Base-by-base conservation (phyloP, 2,113 vertebrate species). In the Eolophus roseicapilla region DNA sequence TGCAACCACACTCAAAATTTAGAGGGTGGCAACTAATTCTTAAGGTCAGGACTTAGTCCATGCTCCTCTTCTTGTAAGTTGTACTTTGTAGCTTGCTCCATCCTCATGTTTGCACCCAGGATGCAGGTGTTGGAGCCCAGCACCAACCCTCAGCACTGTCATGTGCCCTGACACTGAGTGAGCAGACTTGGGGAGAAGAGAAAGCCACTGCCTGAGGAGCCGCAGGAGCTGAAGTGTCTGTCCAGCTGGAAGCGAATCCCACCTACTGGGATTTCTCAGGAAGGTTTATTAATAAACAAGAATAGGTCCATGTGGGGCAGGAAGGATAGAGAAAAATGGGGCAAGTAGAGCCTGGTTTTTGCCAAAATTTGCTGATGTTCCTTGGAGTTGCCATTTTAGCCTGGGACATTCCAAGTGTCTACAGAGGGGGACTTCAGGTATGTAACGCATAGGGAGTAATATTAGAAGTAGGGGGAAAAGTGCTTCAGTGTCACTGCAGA, bases 141-240 rank as follows among this genome's bases (percentile, higher is more conserved):
- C 24, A 20, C 76, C 59, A 31, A 4, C 39, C 7, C 1, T 0
- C 68, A 55, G 63, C 14, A 24, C 62, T 49, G 50, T 0, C 1
- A 6, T 20, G 52, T 1, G 2, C 41, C 73, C 73, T 49, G 55
- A 19, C 13, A 6, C 33, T 5, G 37, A 8, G 25, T 0, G 7
- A 43, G 53, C 49, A 13, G 55, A 29, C 44, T 16, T 29, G 10
- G 49, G 49, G 16, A 28, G 55, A 44, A 77, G 37, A 68, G 35
- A 47, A 20, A 37, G 44, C 29, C 29, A 5, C 55, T 75, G 43
- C 57, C 18, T 44, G 29, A 65, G 76, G 37, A 88, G 24, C 24
- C 31, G 10, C 16, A 31, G 63, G 64, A 91, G 69, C 76, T 60
- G 62, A 75, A 89, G 53, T 5, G 1, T 24, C 60, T 2, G 0